These are phyloP conservation scores for Chelonus formosanus DNA, from an alignment of 2,888 invertebrate genomes.

Conservation along the genomic window DNA sequence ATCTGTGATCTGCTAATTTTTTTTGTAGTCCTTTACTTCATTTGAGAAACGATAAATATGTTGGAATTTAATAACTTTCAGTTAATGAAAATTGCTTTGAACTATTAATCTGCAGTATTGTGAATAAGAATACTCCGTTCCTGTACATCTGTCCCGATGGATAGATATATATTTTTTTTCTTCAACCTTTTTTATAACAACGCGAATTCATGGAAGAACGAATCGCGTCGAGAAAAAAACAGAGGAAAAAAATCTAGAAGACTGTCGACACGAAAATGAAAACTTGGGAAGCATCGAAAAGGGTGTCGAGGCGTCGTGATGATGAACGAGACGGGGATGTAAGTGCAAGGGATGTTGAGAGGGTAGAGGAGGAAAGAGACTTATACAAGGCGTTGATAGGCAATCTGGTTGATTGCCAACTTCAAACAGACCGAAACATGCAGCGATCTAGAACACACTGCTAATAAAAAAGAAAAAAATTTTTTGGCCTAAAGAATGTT, in stretches of 20 bases:
- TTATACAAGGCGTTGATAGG: constrained; percentile 58
- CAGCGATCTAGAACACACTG: constrained; percentile 12
- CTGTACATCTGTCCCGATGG: neutral
- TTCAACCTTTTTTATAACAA: neutral
- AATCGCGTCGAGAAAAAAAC: constrained; percentile 25
- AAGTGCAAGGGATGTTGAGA: constrained; percentile 35
- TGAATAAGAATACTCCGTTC: constrained; percentile 29
- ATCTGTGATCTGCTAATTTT: too few relatives aligned
- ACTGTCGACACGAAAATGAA: constrained; percentile 31
- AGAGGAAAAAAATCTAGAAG: constrained; percentile 22
- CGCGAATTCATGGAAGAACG: constrained; percentile 13
- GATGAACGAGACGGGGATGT: constrained; percentile 32
- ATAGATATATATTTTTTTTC: constrained; percentile 4
- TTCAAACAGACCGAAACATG: constrained; percentile 58
- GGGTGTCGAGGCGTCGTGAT: constrained; percentile 29
- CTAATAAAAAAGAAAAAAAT: constrained; percentile 14
- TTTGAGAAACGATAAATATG: neutral
- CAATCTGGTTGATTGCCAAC: constrained; percentile 65
- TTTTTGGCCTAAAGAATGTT: constrained; percentile 7
- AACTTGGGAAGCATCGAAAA: constrained; percentile 30
- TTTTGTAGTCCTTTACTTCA: constrained; percentile 22
- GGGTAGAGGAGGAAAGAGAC: constrained; percentile 26
- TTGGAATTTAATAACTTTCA: too few relatives aligned
- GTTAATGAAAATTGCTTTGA: constrained; percentile 49
- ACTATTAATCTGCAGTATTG: constrained; percentile 59